Base-by-base conservation (phyloP, 2,888 invertebrate genomes). In the Thymelicus acteon region DNA sequence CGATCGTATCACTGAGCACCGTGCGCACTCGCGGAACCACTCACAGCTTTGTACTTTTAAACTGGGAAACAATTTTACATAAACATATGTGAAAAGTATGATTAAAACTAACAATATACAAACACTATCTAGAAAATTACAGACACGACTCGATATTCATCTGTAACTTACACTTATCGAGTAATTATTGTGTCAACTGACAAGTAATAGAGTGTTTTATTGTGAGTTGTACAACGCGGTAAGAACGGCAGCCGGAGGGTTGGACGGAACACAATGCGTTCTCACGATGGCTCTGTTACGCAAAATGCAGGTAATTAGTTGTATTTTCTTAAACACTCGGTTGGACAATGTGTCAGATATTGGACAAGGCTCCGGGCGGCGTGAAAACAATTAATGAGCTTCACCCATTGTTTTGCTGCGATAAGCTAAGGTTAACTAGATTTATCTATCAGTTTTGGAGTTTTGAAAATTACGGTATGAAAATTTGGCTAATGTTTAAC, bases 201-300 rank as follows among this genome's bases (percentile, higher is more conserved):
- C 69, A 70, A 60, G 63, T 58, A 64, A 48, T 57, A 39, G 0
- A n/a, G 6, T 39, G 61, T 68, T 68, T 54, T 52, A 48, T 44
- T 57, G 54, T 37, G 54, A 6, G 70, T 70, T 70, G 70, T 70
- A 70, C 64, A 70, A 70, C 6, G 24, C 12, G 8, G 54, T 8
- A 54, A 54, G 12, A 24, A 19, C 15, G 8, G 49, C 49, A 7
- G 19, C 2, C 15, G 15, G 8, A 54, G 54, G 24, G 54, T 54
- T 19, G 54, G 31, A 19, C 54, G 54, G 64, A 69, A 69, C 68
- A 68, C 70, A 70, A 70, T 70, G 70, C 39, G 3, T 70, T 70
- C 70, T 63, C 70, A 70, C 70, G 70, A 70, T 70, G 70, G 70
- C 57, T 70, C 58, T 60, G 69, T 70, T 70, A 70, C 69, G 69